These are phyloP conservation scores for Eumeta japonica DNA, from an alignment of 1,140 invertebrate genomes.

Conservation along the genomic window DNA sequence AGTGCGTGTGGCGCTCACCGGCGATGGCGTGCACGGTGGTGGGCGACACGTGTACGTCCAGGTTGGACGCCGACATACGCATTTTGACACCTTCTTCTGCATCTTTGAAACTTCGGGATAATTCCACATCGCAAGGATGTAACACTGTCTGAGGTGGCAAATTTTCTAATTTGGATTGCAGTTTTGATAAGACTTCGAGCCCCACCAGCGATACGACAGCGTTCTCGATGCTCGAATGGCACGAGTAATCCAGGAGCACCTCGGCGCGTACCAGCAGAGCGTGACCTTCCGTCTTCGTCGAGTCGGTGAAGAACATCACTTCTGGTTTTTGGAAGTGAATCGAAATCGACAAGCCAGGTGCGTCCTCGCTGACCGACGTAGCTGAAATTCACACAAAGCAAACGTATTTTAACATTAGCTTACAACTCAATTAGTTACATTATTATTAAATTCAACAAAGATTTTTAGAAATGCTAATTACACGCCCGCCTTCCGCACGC, in stretches of 20 bases:
- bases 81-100: slow-evolving; percentile 65
- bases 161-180: slow-evolving; percentile 51
- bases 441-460: too few species aligned
- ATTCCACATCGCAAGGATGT: slow-evolving; percentile 72
- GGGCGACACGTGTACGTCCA: slow-evolving; percentile 74
- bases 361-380: slow-evolving; percentile 26
- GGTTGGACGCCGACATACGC: slow-evolving; percentile 60
- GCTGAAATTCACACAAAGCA: too few species aligned
- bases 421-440: too few species aligned
- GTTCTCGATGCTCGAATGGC: slow-evolving; percentile 65
- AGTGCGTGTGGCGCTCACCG: too few species aligned
- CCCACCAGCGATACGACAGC: slow-evolving; percentile 66
- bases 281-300: slow-evolving; percentile 67
- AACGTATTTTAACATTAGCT: too few species aligned
- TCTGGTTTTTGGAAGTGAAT: slow-evolving; percentile 75
- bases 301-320: slow-evolving; percentile 73
- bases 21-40: slow-evolving; percentile 69
- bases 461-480: too few species aligned
- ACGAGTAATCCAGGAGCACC: slow-evolving; percentile 71
- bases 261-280: slow-evolving; percentile 74
- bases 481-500: too few species aligned
- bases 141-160: slow-evolving; percentile 60
- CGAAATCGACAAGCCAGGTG: slow-evolving; percentile 65
- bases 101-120: slow-evolving; percentile 63
- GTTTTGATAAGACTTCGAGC: slow-evolving; percentile 64